Conservation (phyloP, 2,888 invertebrate species). For the Andrena chrysosceles region DNA sequence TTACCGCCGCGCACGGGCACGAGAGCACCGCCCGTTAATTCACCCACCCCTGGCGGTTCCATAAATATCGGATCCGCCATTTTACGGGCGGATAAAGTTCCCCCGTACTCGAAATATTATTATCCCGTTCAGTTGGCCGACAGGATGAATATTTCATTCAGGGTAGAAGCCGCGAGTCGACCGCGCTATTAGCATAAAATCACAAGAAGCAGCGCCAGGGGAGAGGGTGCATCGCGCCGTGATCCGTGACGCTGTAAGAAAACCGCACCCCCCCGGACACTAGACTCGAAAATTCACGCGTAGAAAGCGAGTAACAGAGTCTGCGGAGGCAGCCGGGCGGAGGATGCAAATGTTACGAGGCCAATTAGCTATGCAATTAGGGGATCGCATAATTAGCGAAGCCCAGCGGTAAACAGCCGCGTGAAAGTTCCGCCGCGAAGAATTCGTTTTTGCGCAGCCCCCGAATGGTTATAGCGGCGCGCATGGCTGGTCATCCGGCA, state of each 20-base stretch:
- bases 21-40: too few species aligned
- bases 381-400: slow-evolving; percentile 41
- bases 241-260: too few species aligned
- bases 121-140: slow-evolving; percentile 1
- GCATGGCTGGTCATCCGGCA: slow-evolving; percentile 31
- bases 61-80: too few species aligned
- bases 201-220: background rate
- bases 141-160: slow-evolving; percentile 12
- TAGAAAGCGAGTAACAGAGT: too few species aligned
- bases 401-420: slow-evolving; percentile 18
- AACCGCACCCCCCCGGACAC: too few species aligned
- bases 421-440: slow-evolving; percentile 21
- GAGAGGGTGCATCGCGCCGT: background rate
- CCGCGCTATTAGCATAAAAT: slow-evolving; percentile 9
- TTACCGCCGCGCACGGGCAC: too few species aligned
- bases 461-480: background rate
- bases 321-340: background rate
- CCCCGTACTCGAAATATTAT: slow-evolving; percentile 7
- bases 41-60: too few species aligned
- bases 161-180: background rate
- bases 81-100: slow-evolving; percentile 10
- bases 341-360: slow-evolving; percentile 37
- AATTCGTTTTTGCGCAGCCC: slow-evolving; percentile 28
- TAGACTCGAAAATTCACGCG: too few species aligned
- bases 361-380: slow-evolving; percentile 54